Evolutionary conservation across 2,888 invertebrate genomes (phyloP).

Genomic region (Mesopsocus fuscifrons): DNA sequence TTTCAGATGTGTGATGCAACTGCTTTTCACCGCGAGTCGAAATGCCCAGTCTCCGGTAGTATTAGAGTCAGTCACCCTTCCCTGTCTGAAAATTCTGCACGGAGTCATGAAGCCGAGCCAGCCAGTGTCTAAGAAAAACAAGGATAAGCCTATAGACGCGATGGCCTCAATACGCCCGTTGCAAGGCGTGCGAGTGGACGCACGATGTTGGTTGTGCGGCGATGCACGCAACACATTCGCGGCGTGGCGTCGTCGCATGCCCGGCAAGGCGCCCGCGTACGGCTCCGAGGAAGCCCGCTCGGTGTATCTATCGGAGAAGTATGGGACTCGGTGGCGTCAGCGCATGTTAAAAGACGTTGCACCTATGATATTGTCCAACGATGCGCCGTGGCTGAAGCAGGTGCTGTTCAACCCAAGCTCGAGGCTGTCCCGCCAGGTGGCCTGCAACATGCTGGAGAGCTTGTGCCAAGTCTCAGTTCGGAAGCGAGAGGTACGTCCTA

Average conservation of each 20-base stretch:
- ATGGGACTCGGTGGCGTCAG: conserved; percentile 44
- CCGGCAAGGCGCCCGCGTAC: conserved; percentile 23
- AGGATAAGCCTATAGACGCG: conserved; percentile 32
- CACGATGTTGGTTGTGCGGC: conserved; percentile 51
- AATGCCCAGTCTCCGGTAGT: conserved; percentile 68
- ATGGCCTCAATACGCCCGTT: conserved; percentile 32
- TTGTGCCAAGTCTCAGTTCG: conserved; percentile 49
- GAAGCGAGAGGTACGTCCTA: conserved; percentile 43
- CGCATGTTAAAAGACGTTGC: conserved; percentile 15
- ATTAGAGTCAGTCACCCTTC: conserved; percentile 77
- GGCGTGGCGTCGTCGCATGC: conserved; percentile 50
- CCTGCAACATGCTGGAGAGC: conserved; percentile 73
- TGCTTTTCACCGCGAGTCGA: conserved; percentile 63
- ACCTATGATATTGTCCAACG: conserved; percentile 27
- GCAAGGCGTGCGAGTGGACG: conserved; percentile 47
- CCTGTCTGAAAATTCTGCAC: conserved; percentile 81
- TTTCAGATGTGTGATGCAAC: conserved; percentile 50
- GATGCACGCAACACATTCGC: conserved; percentile 46
- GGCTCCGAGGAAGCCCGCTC: conserved; percentile 16
- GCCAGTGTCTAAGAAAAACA: conserved; percentile 33
- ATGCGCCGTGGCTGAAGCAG: conserved; percentile 74
- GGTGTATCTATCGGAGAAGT: conserved; percentile 52
- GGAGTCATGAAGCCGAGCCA: conserved; percentile 51
- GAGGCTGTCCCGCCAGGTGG: conserved; percentile 68
- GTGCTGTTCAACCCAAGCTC: conserved; percentile 86